Percentiles rank a stretch among this genome's conserved stretches.
Evolutionary conservation across 2,113 vertebrate genomes (phyloP).

Genomic region (Dasyornis broadbenti): DNA sequence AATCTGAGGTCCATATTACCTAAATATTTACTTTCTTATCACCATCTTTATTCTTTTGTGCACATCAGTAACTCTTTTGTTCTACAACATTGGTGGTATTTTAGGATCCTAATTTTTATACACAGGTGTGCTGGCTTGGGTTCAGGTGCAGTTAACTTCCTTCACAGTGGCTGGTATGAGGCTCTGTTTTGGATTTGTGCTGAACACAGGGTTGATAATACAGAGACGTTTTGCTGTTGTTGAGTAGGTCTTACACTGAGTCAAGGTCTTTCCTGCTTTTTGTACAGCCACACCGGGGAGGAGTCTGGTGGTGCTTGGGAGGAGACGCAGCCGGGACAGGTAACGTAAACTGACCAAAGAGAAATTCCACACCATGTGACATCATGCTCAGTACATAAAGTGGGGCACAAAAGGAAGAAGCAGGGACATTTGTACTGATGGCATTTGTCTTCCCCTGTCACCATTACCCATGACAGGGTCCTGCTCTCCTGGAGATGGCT

Average conservation of each 20-base stretch:
- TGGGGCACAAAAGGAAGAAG: not conserved
- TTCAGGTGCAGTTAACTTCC: not conserved
- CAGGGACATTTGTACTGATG: not conserved
- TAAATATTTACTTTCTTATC: not conserved
- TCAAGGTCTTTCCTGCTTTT: not conserved
- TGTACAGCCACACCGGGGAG: accelerated
- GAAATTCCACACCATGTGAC: not conserved
- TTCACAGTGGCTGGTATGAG: not conserved
- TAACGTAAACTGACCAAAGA: not conserved
- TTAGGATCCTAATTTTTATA: not conserved
- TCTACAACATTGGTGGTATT: not conserved
- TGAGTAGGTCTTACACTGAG: not conserved
- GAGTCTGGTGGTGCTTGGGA: not conserved
- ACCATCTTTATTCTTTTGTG: not conserved
- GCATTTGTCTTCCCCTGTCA: not conserved
- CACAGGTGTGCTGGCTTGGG: not conserved
- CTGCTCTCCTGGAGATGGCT: not conserved
- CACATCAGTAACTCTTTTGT: not conserved
- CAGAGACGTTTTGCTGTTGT: not conserved
- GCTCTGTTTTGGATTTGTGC: not conserved
- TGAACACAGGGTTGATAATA: not conserved
- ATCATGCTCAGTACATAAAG: not conserved
- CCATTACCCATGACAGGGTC: accelerated
- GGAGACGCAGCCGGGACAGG: not conserved
- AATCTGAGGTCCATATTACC: not conserved